Conservation (phyloP, 2,113 vertebrate genomes). For the Grus americana region DNA sequence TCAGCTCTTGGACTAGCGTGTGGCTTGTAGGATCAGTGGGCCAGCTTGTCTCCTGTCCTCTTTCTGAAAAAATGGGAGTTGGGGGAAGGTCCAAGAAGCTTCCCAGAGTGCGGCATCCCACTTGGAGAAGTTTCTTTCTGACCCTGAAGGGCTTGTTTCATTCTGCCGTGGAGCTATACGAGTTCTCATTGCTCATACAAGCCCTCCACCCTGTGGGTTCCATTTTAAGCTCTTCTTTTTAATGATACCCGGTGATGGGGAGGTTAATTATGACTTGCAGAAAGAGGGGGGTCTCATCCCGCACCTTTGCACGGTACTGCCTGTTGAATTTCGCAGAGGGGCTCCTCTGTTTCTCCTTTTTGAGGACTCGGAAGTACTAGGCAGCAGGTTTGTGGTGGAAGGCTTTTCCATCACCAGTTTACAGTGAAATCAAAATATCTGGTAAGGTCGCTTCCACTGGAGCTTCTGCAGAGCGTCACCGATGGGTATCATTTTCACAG, state of each 20-base stretch:
- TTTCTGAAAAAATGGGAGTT: background rate
- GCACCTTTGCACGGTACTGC: background rate
- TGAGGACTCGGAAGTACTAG: background rate
- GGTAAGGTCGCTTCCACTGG: background rate
- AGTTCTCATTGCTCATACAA: background rate
- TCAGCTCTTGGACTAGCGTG: background rate
- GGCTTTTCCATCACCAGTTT: background rate
- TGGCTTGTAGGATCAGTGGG: background rate
- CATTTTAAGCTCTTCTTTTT: background rate
- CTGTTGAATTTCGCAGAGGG: background rate
- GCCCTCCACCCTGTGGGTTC: background rate
- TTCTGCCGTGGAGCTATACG: background rate
- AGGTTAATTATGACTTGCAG: slow-evolving; percentile 25
- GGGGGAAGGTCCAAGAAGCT: background rate
- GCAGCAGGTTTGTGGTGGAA: background rate
- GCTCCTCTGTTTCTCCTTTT: background rate
- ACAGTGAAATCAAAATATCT: background rate
- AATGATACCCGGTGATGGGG: background rate
- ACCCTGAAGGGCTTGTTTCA: background rate
- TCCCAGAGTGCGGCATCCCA: background rate
- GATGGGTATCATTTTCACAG: background rate
- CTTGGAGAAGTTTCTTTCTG: background rate
- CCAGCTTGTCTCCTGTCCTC: background rate
- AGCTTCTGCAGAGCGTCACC: background rate
- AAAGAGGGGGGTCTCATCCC: background rate